Conservation (phyloP, 2,888 invertebrate species). For the Labia minor region DNA sequence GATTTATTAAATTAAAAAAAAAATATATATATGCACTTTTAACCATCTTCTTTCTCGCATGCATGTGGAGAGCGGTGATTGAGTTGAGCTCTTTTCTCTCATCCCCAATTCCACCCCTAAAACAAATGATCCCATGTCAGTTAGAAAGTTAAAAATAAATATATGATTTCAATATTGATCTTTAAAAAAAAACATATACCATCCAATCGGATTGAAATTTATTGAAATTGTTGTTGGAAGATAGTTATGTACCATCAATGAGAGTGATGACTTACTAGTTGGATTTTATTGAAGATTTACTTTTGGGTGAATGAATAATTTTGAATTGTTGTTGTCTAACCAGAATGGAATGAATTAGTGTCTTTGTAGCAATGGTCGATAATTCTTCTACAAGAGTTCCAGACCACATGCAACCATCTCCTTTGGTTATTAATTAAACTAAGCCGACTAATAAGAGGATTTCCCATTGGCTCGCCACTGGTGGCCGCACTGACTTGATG, state of each 20-base stretch:
- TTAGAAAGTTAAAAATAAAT: too few species aligned
- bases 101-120: too few species aligned
- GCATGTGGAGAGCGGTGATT: background rate
- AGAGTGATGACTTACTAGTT: too few species aligned
- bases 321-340: too few species aligned
- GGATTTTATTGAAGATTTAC: too few species aligned
- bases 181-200: too few species aligned
- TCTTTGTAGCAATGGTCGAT: background rate
- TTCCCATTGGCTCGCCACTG: background rate
- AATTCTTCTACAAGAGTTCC: background rate
- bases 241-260: too few species aligned
- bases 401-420: constrained; percentile 7
- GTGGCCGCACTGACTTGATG: background rate
- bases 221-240: too few species aligned
- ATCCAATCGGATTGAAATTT: too few species aligned
- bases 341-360: too few species aligned
- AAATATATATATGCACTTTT: constrained; percentile 13
- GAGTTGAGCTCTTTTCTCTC: background rate
- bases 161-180: too few species aligned
- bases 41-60: background rate
- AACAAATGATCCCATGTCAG: background rate
- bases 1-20: background rate
- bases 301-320: too few species aligned
- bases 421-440: background rate
- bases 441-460: background rate